Conservation (phyloP, 2,113 vertebrate genomes). For the Mola mola region DNA sequence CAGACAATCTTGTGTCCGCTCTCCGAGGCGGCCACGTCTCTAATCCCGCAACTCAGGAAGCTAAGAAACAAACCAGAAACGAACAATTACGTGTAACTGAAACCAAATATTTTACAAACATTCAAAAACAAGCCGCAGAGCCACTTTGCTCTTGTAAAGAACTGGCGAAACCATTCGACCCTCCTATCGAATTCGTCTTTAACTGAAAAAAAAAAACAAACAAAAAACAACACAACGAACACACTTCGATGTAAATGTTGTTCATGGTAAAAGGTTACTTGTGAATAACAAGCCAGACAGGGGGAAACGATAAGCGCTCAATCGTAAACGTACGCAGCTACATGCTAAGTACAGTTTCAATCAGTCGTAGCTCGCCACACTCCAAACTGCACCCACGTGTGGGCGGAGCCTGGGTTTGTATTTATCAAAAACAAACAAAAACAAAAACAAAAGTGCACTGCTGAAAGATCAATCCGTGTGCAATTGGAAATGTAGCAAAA, state of each 20-base stretch:
- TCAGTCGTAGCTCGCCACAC: slow-evolving; percentile 29
- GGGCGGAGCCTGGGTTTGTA: slow-evolving; percentile 1
- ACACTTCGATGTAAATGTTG: slow-evolving; percentile 50
- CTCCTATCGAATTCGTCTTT: slow-evolving; percentile 28
- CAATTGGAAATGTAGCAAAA: slow-evolving; percentile 33
- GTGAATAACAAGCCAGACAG: slow-evolving; percentile 49
- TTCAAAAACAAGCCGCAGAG: slow-evolving; percentile 52
- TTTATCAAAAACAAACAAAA: too few relatives aligned
- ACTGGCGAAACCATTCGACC: slow-evolving; percentile 30
- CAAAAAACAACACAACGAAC: slow-evolving; percentile 32
- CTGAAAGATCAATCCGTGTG: slow-evolving; percentile 39
- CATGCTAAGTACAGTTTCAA: slow-evolving; percentile 47
- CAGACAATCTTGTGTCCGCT: slow-evolving; percentile 61
- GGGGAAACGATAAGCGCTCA: slow-evolving; percentile 60
- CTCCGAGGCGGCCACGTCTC: slow-evolving; percentile 49
- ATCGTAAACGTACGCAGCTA: slow-evolving; percentile 47
- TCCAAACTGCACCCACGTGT: slow-evolving; percentile 5
- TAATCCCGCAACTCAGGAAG: slow-evolving; percentile 65
- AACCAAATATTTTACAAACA: slow-evolving; percentile 72
- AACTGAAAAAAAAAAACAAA: slow-evolving; percentile 26
- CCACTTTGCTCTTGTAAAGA: slow-evolving; percentile 52
- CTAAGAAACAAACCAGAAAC: slow-evolving; percentile 51
- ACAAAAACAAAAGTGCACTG: slow-evolving; percentile 64
- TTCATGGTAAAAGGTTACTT: slow-evolving; percentile 47
- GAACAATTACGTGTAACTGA: slow-evolving; percentile 56